These are phyloP conservation scores for Bubalus kerabau DNA, from an alignment of 2,113 vertebrate species.

Conservation along the genomic window DNA sequence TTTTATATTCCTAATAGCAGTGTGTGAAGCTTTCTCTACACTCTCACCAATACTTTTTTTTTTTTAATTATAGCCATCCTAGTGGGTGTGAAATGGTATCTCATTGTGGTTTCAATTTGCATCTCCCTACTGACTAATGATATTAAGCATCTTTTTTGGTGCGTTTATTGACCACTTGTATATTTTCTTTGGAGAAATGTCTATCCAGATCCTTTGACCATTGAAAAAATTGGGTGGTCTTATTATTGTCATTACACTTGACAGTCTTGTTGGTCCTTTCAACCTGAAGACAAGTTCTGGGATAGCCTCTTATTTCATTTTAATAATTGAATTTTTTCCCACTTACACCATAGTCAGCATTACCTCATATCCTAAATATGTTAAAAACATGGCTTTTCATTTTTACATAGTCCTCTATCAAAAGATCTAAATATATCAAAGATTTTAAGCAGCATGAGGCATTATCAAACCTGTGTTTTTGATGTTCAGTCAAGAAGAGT, in stretches of 20 bases:
- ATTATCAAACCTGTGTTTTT: not conserved
- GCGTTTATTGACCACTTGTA: not conserved
- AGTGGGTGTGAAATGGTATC: not conserved
- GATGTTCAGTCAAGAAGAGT: not conserved
- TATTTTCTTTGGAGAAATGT: not conserved
- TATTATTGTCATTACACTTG: not conserved
- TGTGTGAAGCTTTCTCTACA: not conserved
- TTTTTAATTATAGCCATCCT: not conserved
- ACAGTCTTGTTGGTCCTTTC: not conserved
- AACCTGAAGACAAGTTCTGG: not conserved
- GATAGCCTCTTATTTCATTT: not conserved
- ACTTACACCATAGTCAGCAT: not conserved
- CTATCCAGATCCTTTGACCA: not conserved
- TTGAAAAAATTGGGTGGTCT: not conserved
- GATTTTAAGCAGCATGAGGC: not conserved
- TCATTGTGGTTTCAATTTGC: not conserved
- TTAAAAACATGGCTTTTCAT: not conserved
- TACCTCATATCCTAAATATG: not conserved
- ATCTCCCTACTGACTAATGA: not conserved
- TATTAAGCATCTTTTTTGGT: not conserved
- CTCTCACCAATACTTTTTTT: not conserved
- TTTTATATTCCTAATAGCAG: not conserved
- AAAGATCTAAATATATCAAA: conserved; percentile 11
- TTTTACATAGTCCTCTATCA: not conserved
- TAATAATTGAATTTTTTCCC: not conserved